Evolutionary conservation across 2,113 vertebrate genomes (phyloP), one percentile per base, ranked within the genome.

Genomic region (Scartelaos histophorus): DNA sequence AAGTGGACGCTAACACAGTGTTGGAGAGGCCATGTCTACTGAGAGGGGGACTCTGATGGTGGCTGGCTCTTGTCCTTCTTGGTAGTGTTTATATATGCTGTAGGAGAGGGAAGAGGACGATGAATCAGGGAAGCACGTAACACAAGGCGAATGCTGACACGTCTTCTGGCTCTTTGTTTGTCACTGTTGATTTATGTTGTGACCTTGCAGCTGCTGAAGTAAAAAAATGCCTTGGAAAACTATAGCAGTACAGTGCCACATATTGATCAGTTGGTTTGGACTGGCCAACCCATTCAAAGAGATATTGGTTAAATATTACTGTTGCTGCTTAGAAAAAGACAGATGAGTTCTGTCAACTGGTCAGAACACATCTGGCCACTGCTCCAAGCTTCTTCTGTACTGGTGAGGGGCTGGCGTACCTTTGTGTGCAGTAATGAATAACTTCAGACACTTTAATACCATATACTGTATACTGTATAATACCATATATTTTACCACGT

Each of bases 1-100:
- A 87, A 87, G 80, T 74, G 78, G 51, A 79, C 68, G 34, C 67
- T 35, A 0, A 64, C 43, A 45, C 69, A 74, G 47, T 78, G 65
- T 81, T 75, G 77, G 78, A 77, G 80, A 22, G 51, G 49, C 43
- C 22, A 45, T 24, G 70, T 64, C 60, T 34, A 58, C 58, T 56
- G 45, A 47, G 38, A 13, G 13, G 34, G 21, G 51, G 43, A 29
- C 17, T 15, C 51, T 45, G 17, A 64, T 71, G 13, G 9, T 0
- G 17, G 67, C 51, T 34, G 2, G 19, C 56, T 47, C 65, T 66
- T 47, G 65, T 57, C 12, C 60, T 49, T 72, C 54, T 49, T 19
- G 5, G 12, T 47, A 51, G 19, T 38, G 61, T 38, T 13, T 83
- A 76, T 83, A 76, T 80, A 45, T 74, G 25, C 24, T 61, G 58